phyloP scores from a whole-genome alignment of 2,888 invertebrate genomes.

The Drosophila subsilvestris region DNA sequence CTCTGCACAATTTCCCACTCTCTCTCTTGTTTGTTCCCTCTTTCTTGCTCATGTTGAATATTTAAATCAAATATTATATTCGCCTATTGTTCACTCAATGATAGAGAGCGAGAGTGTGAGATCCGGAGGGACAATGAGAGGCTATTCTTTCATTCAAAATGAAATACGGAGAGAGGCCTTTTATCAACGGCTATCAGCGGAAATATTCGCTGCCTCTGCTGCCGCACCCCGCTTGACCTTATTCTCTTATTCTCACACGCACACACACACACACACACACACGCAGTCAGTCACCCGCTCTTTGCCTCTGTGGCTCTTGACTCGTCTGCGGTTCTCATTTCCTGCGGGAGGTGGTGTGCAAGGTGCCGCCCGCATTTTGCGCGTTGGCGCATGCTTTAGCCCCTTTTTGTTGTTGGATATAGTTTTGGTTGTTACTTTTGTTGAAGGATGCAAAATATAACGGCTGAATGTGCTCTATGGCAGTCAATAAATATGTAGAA shows the following conservation, averaged over 20 bases:
- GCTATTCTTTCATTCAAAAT: background rate
- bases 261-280: slow-evolving; percentile 1
- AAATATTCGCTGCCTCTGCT: slow-evolving; percentile 59
- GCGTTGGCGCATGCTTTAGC: slow-evolving; percentile 57
- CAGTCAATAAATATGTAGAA: background rate
- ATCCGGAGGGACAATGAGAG: background rate
- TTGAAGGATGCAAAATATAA: background rate
- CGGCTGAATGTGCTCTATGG: background rate
- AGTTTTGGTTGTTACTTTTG: background rate
- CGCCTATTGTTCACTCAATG: slow-evolving; percentile 46
- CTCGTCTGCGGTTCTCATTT: slow-evolving; percentile 27
- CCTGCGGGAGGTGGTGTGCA: slow-evolving; percentile 25
- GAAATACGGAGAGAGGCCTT: slow-evolving; percentile 17
- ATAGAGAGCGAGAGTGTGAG: slow-evolving; percentile 6
- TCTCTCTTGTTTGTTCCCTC: slow-evolving; percentile 20
- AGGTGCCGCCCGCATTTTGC: slow-evolving; percentile 42
- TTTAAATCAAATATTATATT: slow-evolving; percentile 52
- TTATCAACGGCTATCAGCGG: slow-evolving; percentile 67
- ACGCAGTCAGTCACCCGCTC: slow-evolving; percentile 7
- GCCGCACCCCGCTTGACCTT: slow-evolving; percentile 78
- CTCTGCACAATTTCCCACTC: slow-evolving; percentile 33
- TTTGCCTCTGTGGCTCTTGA: slow-evolving; percentile 32
- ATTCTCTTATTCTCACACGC: slow-evolving; percentile 41
- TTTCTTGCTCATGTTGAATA: slow-evolving; percentile 39
- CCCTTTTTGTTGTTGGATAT: background rate